Percentiles rank a stretch among this genome's conserved stretches.
phyloP scores from a whole-genome alignment of 1,140 invertebrate species.

The Neodiprion virginianus region DNA sequence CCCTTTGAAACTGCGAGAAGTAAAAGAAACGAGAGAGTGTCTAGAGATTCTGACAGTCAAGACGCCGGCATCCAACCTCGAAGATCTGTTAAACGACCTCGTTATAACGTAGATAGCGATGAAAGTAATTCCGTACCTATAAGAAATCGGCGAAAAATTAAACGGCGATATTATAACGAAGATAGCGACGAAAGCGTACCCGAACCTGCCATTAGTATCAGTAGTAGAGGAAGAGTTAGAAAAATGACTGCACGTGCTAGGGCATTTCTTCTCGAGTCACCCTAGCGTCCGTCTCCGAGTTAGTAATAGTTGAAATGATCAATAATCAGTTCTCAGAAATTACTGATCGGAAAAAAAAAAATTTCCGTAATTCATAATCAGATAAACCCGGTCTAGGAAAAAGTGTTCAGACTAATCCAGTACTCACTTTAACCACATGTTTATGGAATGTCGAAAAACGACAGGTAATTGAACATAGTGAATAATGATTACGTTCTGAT shows the following conservation, averaged over 20 bases:
- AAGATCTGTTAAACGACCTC: constrained; percentile 62
- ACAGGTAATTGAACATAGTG: too few relatives aligned
- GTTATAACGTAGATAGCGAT: constrained; percentile 70
- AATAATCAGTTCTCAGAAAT: neutral
- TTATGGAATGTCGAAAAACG: too few relatives aligned
- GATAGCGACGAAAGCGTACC: constrained; percentile 52
- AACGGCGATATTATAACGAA: constrained; percentile 49
- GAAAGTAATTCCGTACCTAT: constrained; percentile 44
- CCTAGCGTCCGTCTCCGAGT: constrained; percentile 33
- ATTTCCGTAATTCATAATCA: too few relatives aligned
- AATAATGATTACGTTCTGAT: too few relatives aligned
- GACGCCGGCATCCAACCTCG: constrained; percentile 33
- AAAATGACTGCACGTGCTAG: constrained; percentile 81
- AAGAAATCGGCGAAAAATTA: constrained; percentile 49
- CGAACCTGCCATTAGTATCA: constrained; percentile 68
- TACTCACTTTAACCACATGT: neutral
- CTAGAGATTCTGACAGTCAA: constrained; percentile 24
- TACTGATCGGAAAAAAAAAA: neutral
- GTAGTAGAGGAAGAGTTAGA: constrained; percentile 83
- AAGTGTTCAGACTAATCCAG: neutral
- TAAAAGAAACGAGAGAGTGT: constrained; percentile 32
- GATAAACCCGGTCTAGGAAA: neutral
- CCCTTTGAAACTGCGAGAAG: constrained; percentile 27
- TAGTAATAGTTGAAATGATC: neutral
- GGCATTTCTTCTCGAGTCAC: constrained; percentile 70